Conservation (phyloP, 2,797 vertebrate genomes). For the Helostoma temminkii region DNA sequence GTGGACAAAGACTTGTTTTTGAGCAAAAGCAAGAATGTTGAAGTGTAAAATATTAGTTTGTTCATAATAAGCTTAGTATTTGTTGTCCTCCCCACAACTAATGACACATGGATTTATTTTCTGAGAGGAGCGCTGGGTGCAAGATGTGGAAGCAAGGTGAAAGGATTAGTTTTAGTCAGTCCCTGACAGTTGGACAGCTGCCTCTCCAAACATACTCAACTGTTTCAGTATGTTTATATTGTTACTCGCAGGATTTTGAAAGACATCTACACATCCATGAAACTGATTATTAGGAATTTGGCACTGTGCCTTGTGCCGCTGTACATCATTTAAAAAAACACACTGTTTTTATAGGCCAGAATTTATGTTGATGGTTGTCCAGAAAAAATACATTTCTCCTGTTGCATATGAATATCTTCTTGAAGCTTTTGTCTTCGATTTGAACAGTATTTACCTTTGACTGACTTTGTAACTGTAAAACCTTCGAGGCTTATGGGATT, state of each 20-base stretch:
- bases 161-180: slow-evolving; percentile 46
- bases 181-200: slow-evolving; percentile 31
- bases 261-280: slow-evolving; percentile 23
- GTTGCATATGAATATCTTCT: background rate
- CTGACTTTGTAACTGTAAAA: slow-evolving; percentile 30
- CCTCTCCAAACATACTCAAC: slow-evolving; percentile 40
- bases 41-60: slow-evolving; percentile 57
- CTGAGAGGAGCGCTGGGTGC: slow-evolving; percentile 12
- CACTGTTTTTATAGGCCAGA: background rate
- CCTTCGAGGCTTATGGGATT: slow-evolving; percentile 14
- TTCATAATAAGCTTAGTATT: slow-evolving; percentile 19
- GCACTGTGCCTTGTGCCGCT: slow-evolving; percentile 2
- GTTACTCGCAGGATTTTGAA: slow-evolving; percentile 20
- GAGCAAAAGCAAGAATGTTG: background rate
- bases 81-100: slow-evolving; percentile 2
- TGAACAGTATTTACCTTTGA: slow-evolving; percentile 28
- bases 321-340: slow-evolving; percentile 13
- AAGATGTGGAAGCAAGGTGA: slow-evolving; percentile 33
- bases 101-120: slow-evolving; percentile 47
- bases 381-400: slow-evolving; percentile 7
- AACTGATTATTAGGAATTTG: slow-evolving; percentile 9
- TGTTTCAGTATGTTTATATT: slow-evolving; percentile 13
- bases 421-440: slow-evolving; percentile 23
- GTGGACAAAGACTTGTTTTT: slow-evolving; percentile 13
- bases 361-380: background rate